A percentile compares a stretch with the other conserved stretches of the same genome.
phyloP scores from a whole-genome alignment of 2,113 vertebrate species.

The Cichladusa arquata region DNA sequence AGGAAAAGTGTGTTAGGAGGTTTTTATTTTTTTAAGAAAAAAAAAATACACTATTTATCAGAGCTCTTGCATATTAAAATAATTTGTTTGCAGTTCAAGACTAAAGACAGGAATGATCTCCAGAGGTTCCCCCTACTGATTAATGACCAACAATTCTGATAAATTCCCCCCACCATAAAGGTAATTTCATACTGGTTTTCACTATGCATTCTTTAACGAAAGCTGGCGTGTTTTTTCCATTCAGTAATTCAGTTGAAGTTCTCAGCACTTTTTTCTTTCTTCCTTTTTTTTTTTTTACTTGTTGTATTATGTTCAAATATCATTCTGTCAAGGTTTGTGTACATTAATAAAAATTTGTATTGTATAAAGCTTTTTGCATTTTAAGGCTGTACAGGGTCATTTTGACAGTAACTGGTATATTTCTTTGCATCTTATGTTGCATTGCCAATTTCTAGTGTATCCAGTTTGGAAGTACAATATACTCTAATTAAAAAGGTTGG shows the following conservation, averaged over 20 bases:
- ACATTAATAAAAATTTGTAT: conserved; percentile 93
- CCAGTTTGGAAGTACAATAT: conserved; percentile 99
- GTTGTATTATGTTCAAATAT: conserved; percentile 85
- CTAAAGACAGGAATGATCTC: conserved; percentile 70
- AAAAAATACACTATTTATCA: conserved; percentile 72
- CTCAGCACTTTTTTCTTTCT: conserved; percentile 80
- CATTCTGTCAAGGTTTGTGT: conserved; percentile 80
- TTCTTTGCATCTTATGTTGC: conserved; percentile 91
- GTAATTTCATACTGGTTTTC: conserved; percentile 66
- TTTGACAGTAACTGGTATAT: conserved; percentile 98
- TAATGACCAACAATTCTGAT: conserved; percentile 71
- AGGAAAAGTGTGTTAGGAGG: conserved; percentile 75
- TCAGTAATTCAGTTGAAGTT: conserved; percentile 72
- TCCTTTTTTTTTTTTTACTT: conserved; percentile 75
- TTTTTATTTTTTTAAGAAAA: conserved; percentile 80
- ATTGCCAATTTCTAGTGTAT: conserved; percentile 99
- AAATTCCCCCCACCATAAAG: conserved; percentile 56
- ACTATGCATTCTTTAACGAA: conserved; percentile 68
- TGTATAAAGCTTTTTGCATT: conserved; percentile 99
- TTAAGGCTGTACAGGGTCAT: conserved; percentile 99
- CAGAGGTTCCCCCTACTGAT: conserved; percentile 51
- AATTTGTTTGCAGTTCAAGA: conserved; percentile 68
- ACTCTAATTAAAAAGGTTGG: conserved; percentile 90
- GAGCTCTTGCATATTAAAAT: conserved; percentile 60
- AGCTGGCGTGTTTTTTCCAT: conserved; percentile 73